These are phyloP conservation scores for Holothuria leucospilota DNA, from an alignment of 53 echinoderm and acorn worm species.

Conservation along the genomic window DNA sequence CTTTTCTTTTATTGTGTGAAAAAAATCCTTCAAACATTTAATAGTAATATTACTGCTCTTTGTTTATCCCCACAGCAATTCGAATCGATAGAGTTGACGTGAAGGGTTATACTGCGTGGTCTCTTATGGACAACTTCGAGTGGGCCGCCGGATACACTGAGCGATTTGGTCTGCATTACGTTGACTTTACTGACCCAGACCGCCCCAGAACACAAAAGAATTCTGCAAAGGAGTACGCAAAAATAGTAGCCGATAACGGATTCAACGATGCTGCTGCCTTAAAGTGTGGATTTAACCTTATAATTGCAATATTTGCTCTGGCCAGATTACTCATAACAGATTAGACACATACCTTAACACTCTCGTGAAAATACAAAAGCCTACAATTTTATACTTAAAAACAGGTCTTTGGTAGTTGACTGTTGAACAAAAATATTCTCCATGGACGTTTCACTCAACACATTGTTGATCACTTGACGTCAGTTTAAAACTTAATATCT, in stretches of 20 bases:
- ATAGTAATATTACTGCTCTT: too few relatives aligned
- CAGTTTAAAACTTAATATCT: too few relatives aligned
- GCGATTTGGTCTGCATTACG: constrained; percentile 77
- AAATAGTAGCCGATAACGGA: constrained; percentile 70
- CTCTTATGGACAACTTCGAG: constrained; percentile 78
- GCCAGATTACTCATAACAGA: too few relatives aligned
- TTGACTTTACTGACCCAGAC: constrained; percentile 62
- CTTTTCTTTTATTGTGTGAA: too few relatives aligned
- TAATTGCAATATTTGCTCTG: background rate
- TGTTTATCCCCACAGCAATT: constrained; percentile 47
- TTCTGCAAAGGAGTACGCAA: constrained; percentile 58
- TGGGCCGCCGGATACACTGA: constrained; percentile 79
- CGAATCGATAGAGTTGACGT: constrained; percentile 65
- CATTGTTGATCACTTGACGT: too few relatives aligned
- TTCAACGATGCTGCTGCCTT: constrained; percentile 33
- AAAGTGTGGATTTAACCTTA: background rate
- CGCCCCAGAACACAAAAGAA: constrained; percentile 58
- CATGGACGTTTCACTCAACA: too few relatives aligned
- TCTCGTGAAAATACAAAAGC: too few relatives aligned
- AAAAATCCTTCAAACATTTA: too few relatives aligned
- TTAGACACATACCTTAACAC: too few relatives aligned
- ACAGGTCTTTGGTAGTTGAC: too few relatives aligned
- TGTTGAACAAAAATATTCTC: too few relatives aligned
- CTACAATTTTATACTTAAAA: too few relatives aligned
- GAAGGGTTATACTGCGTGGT: constrained; percentile 78